Percentiles rank a stretch among this genome's conserved stretches.
Evolutionary conservation across 2,888 invertebrate genomes (phyloP).

Genomic region (Drosophila cognata): DNA sequence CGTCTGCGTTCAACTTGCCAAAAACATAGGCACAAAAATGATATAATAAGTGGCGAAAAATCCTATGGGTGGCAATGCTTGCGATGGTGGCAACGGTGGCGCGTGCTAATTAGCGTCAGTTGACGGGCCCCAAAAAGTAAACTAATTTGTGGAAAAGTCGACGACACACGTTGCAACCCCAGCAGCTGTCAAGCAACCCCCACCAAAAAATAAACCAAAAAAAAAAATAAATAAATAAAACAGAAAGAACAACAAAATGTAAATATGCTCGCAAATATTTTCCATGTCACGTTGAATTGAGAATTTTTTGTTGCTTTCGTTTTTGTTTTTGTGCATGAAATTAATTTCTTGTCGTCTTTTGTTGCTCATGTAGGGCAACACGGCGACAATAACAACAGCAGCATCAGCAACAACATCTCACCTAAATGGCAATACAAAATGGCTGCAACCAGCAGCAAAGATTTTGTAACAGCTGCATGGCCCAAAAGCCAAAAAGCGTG

Average conservation of each 20-base stretch:
- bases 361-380: slow-evolving; percentile 72
- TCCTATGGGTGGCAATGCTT: slow-evolving; percentile 43
- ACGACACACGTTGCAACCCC: slow-evolving; percentile 50
- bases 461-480: slow-evolving; percentile 78
- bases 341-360: slow-evolving; percentile 81
- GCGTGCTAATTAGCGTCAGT: slow-evolving; percentile 80
- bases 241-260: slow-evolving; percentile 33
- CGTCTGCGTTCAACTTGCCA: slow-evolving; percentile 71
- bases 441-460: slow-evolving; percentile 74
- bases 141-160: slow-evolving; percentile 78
- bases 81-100: slow-evolving; percentile 62
- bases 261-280: slow-evolving; percentile 63
- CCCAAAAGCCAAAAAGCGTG: slow-evolving; percentile 77
- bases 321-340: slow-evolving; percentile 66
- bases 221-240: slow-evolving; percentile 8
- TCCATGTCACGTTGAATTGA: slow-evolving; percentile 78
- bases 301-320: slow-evolving; percentile 65
- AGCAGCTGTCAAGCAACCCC: slow-evolving; percentile 54
- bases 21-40: slow-evolving; percentile 66
- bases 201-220: slow-evolving; percentile 35
- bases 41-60: slow-evolving; percentile 71
- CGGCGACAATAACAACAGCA: slow-evolving; percentile 50
- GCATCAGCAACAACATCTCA: slow-evolving; percentile 61
- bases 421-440: slow-evolving; percentile 79
- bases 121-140: slow-evolving; percentile 71